Evolutionary conservation across 2,888 invertebrate genomes (phyloP), one percentile per base, ranked within the genome.

Genomic region (Erynnis tages): DNA sequence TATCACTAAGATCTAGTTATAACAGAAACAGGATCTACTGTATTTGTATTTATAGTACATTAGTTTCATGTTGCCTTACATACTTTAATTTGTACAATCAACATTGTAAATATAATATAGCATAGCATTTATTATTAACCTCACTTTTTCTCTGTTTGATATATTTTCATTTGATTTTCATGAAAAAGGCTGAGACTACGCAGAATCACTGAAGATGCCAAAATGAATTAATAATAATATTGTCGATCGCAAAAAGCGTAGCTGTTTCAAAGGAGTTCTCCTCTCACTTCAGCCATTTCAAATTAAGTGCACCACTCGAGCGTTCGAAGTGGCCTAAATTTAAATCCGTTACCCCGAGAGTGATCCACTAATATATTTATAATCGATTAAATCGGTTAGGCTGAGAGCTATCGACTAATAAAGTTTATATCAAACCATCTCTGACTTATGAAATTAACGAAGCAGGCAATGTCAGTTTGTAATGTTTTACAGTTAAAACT

Each of bases 331-430:
- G 61, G 50, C 55, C 61, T 66, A 63, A 65, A 69, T 73, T 60
- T 45, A 54, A 60, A 60, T 69, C 56, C 65, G 58, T 69, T 71
- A 67, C 71, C 61, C 55, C 50, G 54, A 60, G 57, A 57, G 60
- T 59, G 58, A 63, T 65, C 61, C 63, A 61, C 62, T 77, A 74
- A 74, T 70, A 62, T 63, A 68, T 66, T 78, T 74, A 73, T 59
- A 66, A 72, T 71, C 67, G 68, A 73, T 73, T 45, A 53, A 60
- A 60, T 69, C 56, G 64, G 59, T 68, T 71, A 67, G 70, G 62
- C 55, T 53, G 49, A 60, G 56, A 55, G 60, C 59, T 56, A 62
- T 65, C 62, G 63, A 62, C 61, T 76, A 73, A 73, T 69, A 62
- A 63, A 67, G 65, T 75, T 71, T 27, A 19, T 25, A 29, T 38